Percentiles rank a stretch among this genome's conserved stretches.
These are phyloP conservation scores for Heliocidaris erythrogramma DNA, from an alignment of 35 echinoderm and acorn worm genomes.

Conservation along the genomic window DNA sequence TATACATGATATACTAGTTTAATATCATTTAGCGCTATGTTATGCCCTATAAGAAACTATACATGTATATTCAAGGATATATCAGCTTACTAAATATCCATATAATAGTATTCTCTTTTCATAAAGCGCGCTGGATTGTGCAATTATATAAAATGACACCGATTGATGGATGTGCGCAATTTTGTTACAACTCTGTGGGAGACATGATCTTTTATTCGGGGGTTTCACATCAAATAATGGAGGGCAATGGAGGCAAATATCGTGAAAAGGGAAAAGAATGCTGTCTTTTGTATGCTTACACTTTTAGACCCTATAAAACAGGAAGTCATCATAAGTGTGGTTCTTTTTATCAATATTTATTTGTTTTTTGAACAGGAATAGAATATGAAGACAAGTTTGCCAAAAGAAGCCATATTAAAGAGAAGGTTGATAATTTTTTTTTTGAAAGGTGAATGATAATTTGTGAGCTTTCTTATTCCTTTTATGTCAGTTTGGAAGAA, in stretches of 20 bases:
- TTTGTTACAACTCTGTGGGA: slow-evolving; percentile 1
- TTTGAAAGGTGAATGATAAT: no score
- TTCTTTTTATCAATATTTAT: neutral
- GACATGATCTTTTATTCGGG: neutral
- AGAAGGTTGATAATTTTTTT: no score
- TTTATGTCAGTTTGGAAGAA: no score
- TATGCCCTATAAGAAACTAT: neutral
- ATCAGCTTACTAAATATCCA: neutral
- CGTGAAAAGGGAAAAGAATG: neutral
- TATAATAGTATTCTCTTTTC: neutral
- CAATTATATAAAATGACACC: neutral
- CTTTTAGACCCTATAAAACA: neutral
- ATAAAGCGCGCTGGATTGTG: neutral
- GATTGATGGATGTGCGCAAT: neutral
- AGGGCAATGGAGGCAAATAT: neutral
- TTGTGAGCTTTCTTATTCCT: no score
- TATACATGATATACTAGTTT: no score
- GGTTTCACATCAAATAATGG: neutral
- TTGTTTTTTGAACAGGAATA: neutral
- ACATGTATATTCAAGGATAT: neutral
- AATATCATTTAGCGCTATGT: neutral
- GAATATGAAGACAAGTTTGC: neutral
- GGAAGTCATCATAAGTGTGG: neutral
- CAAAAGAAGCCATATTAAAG: no score
- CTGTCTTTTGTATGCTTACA: neutral